Conservation (phyloP, 2,113 vertebrate species). For the Microcebus ravelobensis region DNA sequence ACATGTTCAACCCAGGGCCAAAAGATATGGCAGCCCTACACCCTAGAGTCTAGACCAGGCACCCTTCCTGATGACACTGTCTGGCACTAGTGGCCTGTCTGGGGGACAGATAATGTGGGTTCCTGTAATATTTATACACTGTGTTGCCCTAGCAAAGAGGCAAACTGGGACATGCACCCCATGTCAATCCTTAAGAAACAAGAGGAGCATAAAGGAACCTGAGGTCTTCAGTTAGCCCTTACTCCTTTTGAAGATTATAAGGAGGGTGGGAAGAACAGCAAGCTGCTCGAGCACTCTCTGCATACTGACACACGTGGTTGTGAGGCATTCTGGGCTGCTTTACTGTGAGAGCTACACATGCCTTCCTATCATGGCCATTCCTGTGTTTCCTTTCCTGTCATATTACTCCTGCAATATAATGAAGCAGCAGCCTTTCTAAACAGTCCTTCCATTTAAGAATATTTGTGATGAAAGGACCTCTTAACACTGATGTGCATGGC, state of each 20-base stretch:
- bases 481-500: background rate
- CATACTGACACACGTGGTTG: background rate
- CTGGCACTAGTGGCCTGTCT: background rate
- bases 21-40: background rate
- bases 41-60: background rate
- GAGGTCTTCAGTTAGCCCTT: background rate
- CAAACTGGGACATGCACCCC: background rate
- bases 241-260: background rate
- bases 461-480: background rate
- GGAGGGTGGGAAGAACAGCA: background rate
- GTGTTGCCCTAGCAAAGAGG: background rate
- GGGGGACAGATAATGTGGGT: background rate
- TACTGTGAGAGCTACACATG: too few relatives aligned
- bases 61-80: background rate
- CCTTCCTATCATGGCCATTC: background rate
- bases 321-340: background rate
- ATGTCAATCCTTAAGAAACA: background rate
- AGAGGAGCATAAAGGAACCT: background rate
- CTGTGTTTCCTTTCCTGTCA: background rate
- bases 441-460: background rate
- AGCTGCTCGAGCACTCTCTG: background rate
- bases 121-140: background rate
- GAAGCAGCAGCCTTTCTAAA: background rate
- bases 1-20: background rate
- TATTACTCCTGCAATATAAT: background rate